Conservation (phyloP, 2,113 vertebrate species). For the Phodopus roborovskii region DNA sequence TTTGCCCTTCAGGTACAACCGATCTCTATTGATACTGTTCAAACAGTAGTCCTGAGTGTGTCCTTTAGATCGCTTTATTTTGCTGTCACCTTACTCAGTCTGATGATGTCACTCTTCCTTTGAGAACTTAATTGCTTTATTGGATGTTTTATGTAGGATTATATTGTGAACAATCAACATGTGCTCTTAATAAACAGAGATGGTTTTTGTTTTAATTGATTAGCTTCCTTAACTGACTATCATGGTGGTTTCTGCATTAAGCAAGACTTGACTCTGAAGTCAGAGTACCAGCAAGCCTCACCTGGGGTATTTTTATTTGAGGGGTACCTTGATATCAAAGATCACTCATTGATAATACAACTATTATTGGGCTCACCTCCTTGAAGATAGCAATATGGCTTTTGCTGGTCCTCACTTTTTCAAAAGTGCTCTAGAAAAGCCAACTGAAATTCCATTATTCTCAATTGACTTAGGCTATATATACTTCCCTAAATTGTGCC, state of each 20-base stretch:
- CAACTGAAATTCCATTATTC: background rate
- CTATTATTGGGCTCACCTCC: background rate
- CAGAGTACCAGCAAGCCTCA: background rate
- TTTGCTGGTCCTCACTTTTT: background rate
- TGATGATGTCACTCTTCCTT: background rate
- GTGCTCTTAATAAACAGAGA: constrained; percentile 19
- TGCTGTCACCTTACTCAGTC: background rate
- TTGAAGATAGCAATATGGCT: background rate
- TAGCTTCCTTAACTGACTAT: constrained; percentile 52
- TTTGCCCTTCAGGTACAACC: background rate
- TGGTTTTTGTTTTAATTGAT: constrained; percentile 45
- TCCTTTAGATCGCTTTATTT: constrained; percentile 46
- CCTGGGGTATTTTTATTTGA: background rate
- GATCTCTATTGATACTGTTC: background rate
- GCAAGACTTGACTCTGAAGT: constrained; percentile 4
- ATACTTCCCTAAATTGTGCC: background rate
- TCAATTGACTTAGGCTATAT: background rate
- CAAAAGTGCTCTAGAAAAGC: background rate
- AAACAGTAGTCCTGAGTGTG: background rate
- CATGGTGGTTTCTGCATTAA: constrained; percentile 42
- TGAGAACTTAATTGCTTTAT: constrained; percentile 24
- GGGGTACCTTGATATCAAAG: background rate
- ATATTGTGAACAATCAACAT: constrained; percentile 44
- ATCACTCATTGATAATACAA: background rate
- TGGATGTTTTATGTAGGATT: constrained; percentile 59